phyloP scores from a whole-genome alignment of 53 echinoderm and acorn worm species.

The Mesocentrotus franciscanus region DNA sequence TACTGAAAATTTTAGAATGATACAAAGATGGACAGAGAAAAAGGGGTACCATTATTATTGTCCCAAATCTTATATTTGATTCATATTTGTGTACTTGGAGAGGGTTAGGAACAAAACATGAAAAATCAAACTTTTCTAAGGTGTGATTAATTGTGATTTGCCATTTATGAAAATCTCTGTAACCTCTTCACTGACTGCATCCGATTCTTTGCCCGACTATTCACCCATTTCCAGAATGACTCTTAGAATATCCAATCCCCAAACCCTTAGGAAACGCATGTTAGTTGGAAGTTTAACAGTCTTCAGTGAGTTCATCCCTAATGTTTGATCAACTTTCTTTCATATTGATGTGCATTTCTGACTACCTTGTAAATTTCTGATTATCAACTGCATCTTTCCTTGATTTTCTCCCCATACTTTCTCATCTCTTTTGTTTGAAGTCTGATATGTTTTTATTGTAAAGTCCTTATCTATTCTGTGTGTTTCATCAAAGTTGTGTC shows the following conservation, averaged over 20 bases:
- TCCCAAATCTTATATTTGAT: background rate
- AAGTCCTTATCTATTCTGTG: background rate
- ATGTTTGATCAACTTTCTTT: background rate
- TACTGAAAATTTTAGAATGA: no score
- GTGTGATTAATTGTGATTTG: background rate
- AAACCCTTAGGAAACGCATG: background rate
- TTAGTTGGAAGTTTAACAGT: background rate
- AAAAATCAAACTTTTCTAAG: background rate
- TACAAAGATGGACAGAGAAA: background rate
- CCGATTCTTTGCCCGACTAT: background rate
- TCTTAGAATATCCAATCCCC: background rate
- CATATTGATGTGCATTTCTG: conserved; percentile 27
- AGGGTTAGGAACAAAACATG: background rate
- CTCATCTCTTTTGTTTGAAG: background rate
- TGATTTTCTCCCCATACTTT: background rate
- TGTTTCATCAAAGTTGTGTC: conserved; percentile 13
- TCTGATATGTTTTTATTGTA: background rate
- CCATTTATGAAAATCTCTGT: background rate
- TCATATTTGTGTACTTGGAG: no score
- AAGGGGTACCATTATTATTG: background rate
- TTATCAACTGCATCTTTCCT: background rate
- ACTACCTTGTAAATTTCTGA: background rate
- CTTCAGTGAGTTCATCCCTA: background rate
- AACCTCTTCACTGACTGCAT: background rate
- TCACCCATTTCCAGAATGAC: background rate